Evolutionary conservation across 1,140 invertebrate species (phyloP), one percentile per base, ranked within the genome.

Genomic region (Nephila pilipes): DNA sequence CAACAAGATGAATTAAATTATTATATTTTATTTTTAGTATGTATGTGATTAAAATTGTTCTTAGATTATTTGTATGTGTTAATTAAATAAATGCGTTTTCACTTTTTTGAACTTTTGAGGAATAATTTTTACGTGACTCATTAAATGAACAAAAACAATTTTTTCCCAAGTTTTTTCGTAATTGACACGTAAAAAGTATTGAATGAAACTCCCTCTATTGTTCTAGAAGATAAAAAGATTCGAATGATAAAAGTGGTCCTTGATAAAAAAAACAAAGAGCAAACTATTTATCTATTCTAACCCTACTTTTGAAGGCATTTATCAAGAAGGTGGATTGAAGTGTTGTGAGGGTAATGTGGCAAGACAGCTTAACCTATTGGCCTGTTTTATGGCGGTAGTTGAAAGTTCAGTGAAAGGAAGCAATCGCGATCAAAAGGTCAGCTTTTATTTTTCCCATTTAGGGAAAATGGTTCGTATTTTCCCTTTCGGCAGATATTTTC

Each of bases 361-460:
- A 32, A 75, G 29, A 75, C 32, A 5, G 69, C 69, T 38, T 58
- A 63, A 88, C 63, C 87, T 88, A 88, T 88, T 88, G 63, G 2
- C 87, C 87, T 75, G 14, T 65, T 88, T 88, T 75, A 75, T 54
- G 60, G 63, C 16, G 16, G 60, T 63, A 38, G 20, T 60, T 88
- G 32, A 69, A 75, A 75, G 58, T 46, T 75, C 29, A 54, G 54
- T 25, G 63, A 55, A 88, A 88, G n/a, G 38, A 88, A 46, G 60
- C 63, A 36, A 75, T 75, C 29, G 22, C 22, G 87, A 88, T 54
- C 38, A 18, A 75, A 75, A 88, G 38, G 87, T 54, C 38, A 46
- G 18, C 36, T 75, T 75, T 54, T 60, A 22, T 22, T 60, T 85
- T 85, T 25, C 55, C 57, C n/a, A n/a, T 54, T 85, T 36, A 60